Evolutionary conservation across 1,140 invertebrate genomes (phyloP).

Genomic region (Drosophila sucinea): DNA sequence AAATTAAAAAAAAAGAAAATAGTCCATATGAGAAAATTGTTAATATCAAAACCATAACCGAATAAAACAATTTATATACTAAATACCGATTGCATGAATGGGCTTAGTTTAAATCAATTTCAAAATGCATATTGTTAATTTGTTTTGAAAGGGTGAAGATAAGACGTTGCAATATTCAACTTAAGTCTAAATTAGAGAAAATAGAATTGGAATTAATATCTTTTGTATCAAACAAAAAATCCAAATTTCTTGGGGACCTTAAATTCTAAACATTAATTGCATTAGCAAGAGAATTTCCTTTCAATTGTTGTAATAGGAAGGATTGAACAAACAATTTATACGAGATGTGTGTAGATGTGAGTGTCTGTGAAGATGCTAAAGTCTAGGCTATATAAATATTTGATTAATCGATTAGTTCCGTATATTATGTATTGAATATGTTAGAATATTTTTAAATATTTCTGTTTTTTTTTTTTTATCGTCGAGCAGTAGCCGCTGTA

Average conservation of each 20-base stretch:
- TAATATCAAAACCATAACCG: constrained; percentile 73
- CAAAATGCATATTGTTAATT: constrained; percentile 49
- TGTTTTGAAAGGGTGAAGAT: constrained; percentile 45
- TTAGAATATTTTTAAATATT: constrained; percentile 63
- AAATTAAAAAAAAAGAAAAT: constrained; percentile 70
- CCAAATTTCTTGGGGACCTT: constrained; percentile 50
- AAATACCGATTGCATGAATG: constrained; percentile 31
- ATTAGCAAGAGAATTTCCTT: constrained; percentile 48
- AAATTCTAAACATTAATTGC: constrained; percentile 58
- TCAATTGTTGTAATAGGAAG: constrained; percentile 33
- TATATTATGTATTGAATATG: constrained; percentile 69
- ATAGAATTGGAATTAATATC: constrained; percentile 14
- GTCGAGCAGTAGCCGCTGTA: constrained; percentile 66
- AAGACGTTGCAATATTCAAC: constrained; percentile 23
- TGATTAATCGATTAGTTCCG: constrained; percentile 72
- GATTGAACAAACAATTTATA: constrained; percentile 3
- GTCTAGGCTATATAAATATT: constrained; percentile 72
- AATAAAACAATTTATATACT: constrained; percentile 34
- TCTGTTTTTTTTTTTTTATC: constrained; percentile 46
- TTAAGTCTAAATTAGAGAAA: constrained; percentile 35
- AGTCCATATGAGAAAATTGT: constrained; percentile 29
- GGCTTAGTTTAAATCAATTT: constrained; percentile 41
- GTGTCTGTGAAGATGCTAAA: constrained; percentile 45
- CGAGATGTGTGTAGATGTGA: not conserved
- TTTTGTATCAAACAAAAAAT: constrained; percentile 51